Evolutionary conservation across 1,140 invertebrate genomes (phyloP), one percentile per base, ranked within the genome.

Genomic region (Sycophaga agraensis): DNA sequence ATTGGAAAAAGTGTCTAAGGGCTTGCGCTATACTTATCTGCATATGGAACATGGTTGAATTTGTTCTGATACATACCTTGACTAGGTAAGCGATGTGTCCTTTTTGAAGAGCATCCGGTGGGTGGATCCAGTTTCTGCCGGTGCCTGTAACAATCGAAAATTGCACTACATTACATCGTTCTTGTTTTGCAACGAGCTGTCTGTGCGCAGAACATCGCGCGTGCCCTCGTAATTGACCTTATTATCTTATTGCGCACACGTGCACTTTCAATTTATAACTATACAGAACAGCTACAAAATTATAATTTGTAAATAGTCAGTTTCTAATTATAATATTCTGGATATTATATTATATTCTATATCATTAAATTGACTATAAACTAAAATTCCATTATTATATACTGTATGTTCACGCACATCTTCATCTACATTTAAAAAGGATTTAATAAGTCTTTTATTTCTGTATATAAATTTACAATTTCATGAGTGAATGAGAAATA

Each of bases 71-170:
- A 34, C 26, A n/a, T 84, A 96, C 93, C 88, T 98, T 98, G 78
- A 98, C 95, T 82, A 96, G 88, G 85, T 97, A 98, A 37, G 92
- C 93, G 66, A 97, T 94, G 74, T 97, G 95, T 55, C 95, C 95
- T 79, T 90, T 93, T 70, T 94, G 88, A 6, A 98, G 84, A n/a
- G 92, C 85, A 71, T 97, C 94, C 28, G 94, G 91, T 59, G 93
- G 89, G 81, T 98, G 96, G 69, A 97, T 89, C 96, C 96, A 98
- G 74, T 91, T 93, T 68, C 90, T 85, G 71, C 62, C 74, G 34
- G 78, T 73, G 62, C 76, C 79, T 79, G 49, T 31, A 68, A 77
- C 68, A 61, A 62, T 34, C 49, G 11, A 54, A 61, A 61, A 48
- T 46, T 48, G 31, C 50, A 39, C 28, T 11, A n/a, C n/a, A n/a